A percentile compares a stretch with the other conserved stretches of the same genome.
Conservation (phyloP, 2,888 invertebrate species). For the Lycophotia porphyrea region DNA sequence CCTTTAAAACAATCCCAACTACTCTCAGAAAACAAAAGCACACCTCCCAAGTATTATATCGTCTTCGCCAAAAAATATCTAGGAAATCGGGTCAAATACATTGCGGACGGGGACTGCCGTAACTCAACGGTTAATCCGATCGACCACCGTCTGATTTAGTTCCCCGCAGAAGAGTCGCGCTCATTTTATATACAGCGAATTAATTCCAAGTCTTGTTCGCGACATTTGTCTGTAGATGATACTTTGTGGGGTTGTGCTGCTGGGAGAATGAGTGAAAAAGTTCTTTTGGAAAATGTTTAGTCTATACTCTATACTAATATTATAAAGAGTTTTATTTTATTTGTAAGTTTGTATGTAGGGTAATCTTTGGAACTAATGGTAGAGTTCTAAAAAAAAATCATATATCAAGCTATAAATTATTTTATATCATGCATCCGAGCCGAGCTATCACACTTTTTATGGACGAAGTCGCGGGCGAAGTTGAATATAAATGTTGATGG, state of each 20-base stretch:
- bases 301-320: background rate
- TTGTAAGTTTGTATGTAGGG: too few species aligned
- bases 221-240: slow-evolving; percentile 58
- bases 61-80: slow-evolving; percentile 37
- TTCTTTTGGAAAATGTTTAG: background rate
- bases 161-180: slow-evolving; percentile 58
- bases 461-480: too few species aligned
- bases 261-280: fast-evolving
- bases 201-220: slow-evolving; percentile 65
- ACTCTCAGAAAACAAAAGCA: background rate
- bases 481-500: background rate
- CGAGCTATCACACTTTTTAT: too few species aligned
- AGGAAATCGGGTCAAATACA: slow-evolving; percentile 53
- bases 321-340: too few species aligned
- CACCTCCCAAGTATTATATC: slow-evolving; percentile 19
- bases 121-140: slow-evolving; percentile 64
- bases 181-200: slow-evolving; percentile 66
- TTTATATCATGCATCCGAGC: too few species aligned
- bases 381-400: too few species aligned
- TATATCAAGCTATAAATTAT: too few species aligned
- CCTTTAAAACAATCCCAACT: background rate
- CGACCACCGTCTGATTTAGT: slow-evolving; percentile 61
- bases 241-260: slow-evolving; percentile 21
- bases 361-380: too few species aligned
- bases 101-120: slow-evolving; percentile 46